Percentiles rank a stretch among this genome's conserved stretches.
phyloP scores from a whole-genome alignment of 2,113 vertebrate species.

The Podilymbus podiceps region DNA sequence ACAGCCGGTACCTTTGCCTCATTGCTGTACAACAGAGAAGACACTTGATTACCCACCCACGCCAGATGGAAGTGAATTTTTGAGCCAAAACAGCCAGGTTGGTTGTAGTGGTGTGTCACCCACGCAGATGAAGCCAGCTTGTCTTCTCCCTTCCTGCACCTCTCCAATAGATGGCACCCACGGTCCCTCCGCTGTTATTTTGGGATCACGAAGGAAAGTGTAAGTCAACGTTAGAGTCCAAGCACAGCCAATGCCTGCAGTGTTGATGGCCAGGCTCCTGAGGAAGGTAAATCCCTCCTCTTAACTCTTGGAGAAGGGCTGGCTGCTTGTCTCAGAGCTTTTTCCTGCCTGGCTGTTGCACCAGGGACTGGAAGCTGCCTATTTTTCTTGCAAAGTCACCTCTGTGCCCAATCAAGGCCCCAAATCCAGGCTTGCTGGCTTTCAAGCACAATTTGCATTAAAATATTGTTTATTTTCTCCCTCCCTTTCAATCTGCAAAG shows the following conservation, averaged over 20 bases:
- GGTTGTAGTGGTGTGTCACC: background rate
- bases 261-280: background rate
- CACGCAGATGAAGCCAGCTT: background rate
- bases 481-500: background rate
- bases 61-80: background rate
- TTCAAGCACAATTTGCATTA: background rate
- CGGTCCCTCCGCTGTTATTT: background rate
- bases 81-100: background rate
- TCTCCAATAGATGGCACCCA: constrained; percentile 9
- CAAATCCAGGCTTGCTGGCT: background rate
- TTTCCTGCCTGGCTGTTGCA: background rate
- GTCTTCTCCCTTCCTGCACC: background rate
- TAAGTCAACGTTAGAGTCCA: background rate
- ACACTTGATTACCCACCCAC: background rate
- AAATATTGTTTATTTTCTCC: background rate
- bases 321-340: background rate
- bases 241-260: background rate
- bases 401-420: background rate
- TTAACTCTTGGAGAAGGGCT: background rate
- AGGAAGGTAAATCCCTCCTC: background rate
- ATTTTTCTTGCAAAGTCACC: background rate
- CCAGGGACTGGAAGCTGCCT: background rate
- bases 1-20: background rate
- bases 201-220: background rate
- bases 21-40: background rate